Conservation (phyloP, 2,888 invertebrate genomes). For the Melieria omissa region DNA sequence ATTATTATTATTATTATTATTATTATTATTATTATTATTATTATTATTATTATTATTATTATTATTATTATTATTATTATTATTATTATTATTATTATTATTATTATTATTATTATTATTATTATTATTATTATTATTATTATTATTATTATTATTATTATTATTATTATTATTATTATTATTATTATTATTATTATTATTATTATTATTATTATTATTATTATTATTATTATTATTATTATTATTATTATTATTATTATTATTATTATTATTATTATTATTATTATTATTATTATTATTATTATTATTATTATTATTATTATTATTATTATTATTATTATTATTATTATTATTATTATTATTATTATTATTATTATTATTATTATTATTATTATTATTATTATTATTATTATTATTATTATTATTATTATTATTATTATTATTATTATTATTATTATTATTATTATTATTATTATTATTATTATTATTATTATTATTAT, state of each 20-base stretch:
- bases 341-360: constrained; percentile 4
- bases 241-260: constrained; percentile 4
- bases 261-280: constrained; percentile 4
- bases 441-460: constrained; percentile 4
- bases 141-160: constrained; percentile 4
- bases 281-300: constrained; percentile 4
- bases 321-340: constrained; percentile 4
- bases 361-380: constrained; percentile 4
- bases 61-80: constrained; percentile 4
- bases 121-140: constrained; percentile 4
- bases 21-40: constrained; percentile 4
- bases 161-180: constrained; percentile 4
- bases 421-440: constrained; percentile 4
- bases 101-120: constrained; percentile 4
- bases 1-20: constrained; percentile 4
- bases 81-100: constrained; percentile 4
- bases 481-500: constrained; percentile 4
- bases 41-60: constrained; percentile 4
- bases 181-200: constrained; percentile 4
- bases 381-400: constrained; percentile 4
- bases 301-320: constrained; percentile 4
- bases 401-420: constrained; percentile 4
- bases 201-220: constrained; percentile 4
- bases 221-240: constrained; percentile 4
- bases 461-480: constrained; percentile 4